phyloP scores from a whole-genome alignment of 2,797 vertebrate genomes.

The Bovichtus variegatus region DNA sequence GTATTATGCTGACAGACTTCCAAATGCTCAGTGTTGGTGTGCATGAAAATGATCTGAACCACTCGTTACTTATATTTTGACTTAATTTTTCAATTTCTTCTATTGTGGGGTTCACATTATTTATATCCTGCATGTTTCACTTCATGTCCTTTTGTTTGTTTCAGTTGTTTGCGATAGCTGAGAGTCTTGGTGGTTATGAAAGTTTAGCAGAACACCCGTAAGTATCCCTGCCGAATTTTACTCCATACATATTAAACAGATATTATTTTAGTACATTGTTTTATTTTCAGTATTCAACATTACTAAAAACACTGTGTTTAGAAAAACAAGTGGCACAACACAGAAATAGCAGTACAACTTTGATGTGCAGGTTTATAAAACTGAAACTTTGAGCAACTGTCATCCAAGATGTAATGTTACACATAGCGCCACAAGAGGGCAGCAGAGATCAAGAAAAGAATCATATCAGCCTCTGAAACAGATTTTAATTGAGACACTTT shows the following conservation, averaged over 20 bases:
- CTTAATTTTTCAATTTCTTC: background rate
- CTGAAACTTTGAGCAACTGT: background rate
- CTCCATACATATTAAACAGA: background rate
- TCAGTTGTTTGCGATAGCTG: constrained; percentile 90
- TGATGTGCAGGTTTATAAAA: background rate
- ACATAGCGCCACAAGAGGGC: constrained; percentile 56
- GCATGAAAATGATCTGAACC: constrained; percentile 4
- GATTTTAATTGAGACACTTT: constrained; percentile 21
- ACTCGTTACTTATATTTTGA: background rate
- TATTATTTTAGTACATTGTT: background rate
- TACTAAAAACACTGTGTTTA: background rate
- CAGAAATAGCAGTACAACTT: background rate
- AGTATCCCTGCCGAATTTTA: constrained; percentile 75
- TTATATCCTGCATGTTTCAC: background rate
- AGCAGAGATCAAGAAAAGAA: constrained; percentile 50
- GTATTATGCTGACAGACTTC: background rate
- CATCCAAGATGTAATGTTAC: constrained; percentile 5
- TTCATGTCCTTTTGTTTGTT: constrained; percentile 12
- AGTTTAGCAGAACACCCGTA: constrained; percentile 97
- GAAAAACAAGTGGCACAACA: background rate
- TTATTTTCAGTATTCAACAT: background rate
- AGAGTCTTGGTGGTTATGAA: constrained; percentile 95
- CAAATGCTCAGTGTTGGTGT: background rate
- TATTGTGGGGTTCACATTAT: background rate
- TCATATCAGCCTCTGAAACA: background rate